phyloP scores from a whole-genome alignment of 2,797 vertebrate species.

The Acridotheres tristis region DNA sequence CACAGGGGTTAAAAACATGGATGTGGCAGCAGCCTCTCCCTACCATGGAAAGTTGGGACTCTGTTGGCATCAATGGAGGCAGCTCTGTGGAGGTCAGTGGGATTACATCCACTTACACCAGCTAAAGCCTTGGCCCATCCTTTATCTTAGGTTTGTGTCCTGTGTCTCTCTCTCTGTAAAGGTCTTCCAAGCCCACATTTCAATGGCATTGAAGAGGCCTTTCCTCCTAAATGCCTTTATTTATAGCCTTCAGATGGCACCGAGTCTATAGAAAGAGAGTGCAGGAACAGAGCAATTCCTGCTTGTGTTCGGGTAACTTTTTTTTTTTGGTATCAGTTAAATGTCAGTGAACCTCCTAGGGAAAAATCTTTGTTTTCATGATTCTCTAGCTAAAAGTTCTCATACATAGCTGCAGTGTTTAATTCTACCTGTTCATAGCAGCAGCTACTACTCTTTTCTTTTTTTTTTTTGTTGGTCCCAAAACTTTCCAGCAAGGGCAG shows the following conservation, averaged over 20 bases:
- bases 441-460: background rate
- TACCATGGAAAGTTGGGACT: constrained; percentile 8
- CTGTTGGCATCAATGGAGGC: background rate
- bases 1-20: background rate
- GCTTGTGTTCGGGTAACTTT: background rate
- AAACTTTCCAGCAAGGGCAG: background rate
- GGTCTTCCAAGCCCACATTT: background rate
- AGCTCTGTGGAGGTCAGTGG: constrained; percentile 15
- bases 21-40: background rate
- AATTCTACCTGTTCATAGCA: background rate
- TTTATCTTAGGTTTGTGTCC: background rate
- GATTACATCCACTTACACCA: background rate
- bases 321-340: background rate
- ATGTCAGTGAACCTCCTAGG: background rate
- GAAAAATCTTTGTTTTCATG: background rate
- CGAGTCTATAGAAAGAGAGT: background rate
- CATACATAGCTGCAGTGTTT: background rate
- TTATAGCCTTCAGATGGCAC: constrained; percentile 26
- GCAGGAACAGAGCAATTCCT: background rate
- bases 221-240: constrained; percentile 26
- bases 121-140: background rate
- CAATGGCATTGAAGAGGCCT: background rate
- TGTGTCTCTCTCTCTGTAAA: background rate
- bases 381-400: background rate
- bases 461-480: background rate